Conservation (phyloP, 2,797 vertebrate species). For the Chlorospingus semifuscus region DNA sequence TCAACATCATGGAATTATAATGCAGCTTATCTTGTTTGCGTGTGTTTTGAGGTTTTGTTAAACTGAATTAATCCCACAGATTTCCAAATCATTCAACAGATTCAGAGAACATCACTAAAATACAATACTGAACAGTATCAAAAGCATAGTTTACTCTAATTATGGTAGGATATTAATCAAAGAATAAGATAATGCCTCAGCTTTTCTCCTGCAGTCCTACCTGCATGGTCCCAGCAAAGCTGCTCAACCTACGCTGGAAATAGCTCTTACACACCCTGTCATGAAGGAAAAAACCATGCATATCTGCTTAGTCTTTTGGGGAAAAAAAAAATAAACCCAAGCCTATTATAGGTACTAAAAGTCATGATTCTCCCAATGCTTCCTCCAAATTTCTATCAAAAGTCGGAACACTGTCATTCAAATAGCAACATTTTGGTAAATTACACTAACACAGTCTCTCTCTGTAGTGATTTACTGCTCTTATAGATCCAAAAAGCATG, state of each 20-base stretch:
- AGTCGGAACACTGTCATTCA: background rate
- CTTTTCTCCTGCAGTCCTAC: background rate
- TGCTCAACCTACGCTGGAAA: background rate
- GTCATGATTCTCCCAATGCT: background rate
- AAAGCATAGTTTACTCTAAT: background rate
- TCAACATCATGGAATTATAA: rapidly evolving
- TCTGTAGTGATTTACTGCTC: background rate
- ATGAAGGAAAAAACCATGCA: background rate
- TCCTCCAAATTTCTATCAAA: background rate
- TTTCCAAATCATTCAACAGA: background rate
- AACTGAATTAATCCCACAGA: background rate
- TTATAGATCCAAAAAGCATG: too few species aligned
- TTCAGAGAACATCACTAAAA: background rate
- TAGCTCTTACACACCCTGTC: background rate
- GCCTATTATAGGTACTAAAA: background rate
- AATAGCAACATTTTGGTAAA: background rate
- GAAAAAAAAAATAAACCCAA: background rate
- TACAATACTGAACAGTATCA: background rate
- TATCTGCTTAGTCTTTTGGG: background rate
- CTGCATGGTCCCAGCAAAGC: background rate
- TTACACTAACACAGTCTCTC: background rate
- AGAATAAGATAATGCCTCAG: background rate
- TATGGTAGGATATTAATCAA: background rate
- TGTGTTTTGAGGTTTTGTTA: rapidly evolving
- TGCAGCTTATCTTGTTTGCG: background rate